A percentile compares a stretch with the other conserved stretches of the same genome.
These are phyloP conservation scores for Calliopsis andreniformis DNA, from an alignment of 1,140 invertebrate species.

Conservation along the genomic window DNA sequence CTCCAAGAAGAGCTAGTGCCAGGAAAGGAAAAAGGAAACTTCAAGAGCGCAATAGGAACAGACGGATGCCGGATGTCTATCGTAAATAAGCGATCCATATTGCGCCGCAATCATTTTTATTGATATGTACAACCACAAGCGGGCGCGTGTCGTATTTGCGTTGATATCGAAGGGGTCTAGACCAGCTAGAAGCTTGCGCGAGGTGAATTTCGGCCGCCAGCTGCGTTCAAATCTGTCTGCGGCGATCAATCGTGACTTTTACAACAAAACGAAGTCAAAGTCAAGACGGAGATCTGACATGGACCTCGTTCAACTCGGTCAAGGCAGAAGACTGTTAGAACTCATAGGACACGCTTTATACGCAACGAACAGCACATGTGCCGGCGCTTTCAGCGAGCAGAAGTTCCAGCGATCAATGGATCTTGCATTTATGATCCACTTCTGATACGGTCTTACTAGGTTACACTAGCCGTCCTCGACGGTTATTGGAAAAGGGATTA, in stretches of 20 bases:
- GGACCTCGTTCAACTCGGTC: conserved; percentile 80
- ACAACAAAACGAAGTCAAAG: conserved; percentile 80
- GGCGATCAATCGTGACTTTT: conserved; percentile 66
- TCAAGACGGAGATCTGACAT: conserved; percentile 80
- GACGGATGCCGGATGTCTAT: conserved; percentile 18
- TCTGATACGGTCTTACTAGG: not conserved
- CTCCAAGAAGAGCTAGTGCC: conserved; percentile 34
- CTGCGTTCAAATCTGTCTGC: conserved; percentile 40
- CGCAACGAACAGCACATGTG: conserved; percentile 16
- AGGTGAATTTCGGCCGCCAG: too few species aligned
- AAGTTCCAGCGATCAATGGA: conserved; percentile 29
- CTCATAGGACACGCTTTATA: conserved; percentile 68
- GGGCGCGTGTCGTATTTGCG: not conserved
- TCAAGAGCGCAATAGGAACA: conserved; percentile 9
- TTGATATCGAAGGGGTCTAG: not conserved
- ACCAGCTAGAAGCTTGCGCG: too few species aligned
- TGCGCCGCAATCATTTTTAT: not conserved
- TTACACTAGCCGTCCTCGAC: conserved; percentile 8
- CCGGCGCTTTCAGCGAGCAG: conserved; percentile 22
- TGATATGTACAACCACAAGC: too few species aligned
- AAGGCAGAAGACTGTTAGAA: conserved; percentile 78
- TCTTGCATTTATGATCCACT: conserved; percentile 17
- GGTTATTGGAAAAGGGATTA: too few species aligned
- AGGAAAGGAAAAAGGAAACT: conserved; percentile 18
- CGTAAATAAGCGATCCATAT: conserved; percentile 35